Conservation (phyloP, 1,140 invertebrate species). For the Melipona quadrifasciata region DNA sequence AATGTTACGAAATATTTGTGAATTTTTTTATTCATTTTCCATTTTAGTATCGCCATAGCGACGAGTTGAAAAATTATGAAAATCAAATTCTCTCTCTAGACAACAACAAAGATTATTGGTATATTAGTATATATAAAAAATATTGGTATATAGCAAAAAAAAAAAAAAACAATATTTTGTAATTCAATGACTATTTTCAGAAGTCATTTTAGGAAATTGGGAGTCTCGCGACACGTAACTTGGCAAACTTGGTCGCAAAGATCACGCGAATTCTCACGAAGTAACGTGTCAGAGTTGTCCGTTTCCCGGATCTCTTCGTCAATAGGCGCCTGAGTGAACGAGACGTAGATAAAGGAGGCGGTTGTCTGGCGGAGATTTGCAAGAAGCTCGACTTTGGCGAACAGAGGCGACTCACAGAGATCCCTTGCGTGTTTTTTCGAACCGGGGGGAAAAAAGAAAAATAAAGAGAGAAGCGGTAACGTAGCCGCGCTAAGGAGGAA, state of each 20-base stretch:
- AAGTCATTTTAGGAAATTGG: not conserved
- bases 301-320: not conserved
- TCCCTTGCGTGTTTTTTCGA: not conserved
- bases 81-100: not conserved
- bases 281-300: not conserved
- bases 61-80: not conserved
- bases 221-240: not conserved
- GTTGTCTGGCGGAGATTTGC: not conserved
- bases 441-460: not conserved
- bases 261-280: not conserved
- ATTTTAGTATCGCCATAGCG: no score
- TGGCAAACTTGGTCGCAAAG: no score
- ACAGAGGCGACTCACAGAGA: not conserved
- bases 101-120: not conserved
- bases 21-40: no score
- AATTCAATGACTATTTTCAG: not conserved
- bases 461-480: slow-evolving; percentile 30
- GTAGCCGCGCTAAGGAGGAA: slow-evolving; percentile 36
- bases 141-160: not conserved
- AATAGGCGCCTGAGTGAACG: no score
- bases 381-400: not conserved
- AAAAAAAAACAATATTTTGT: no score
- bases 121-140: no score
- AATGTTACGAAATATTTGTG: no score
- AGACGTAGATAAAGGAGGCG: not conserved